phyloP scores from a whole-genome alignment of 2,888 invertebrate genomes.

The Druceiella hillmani region DNA sequence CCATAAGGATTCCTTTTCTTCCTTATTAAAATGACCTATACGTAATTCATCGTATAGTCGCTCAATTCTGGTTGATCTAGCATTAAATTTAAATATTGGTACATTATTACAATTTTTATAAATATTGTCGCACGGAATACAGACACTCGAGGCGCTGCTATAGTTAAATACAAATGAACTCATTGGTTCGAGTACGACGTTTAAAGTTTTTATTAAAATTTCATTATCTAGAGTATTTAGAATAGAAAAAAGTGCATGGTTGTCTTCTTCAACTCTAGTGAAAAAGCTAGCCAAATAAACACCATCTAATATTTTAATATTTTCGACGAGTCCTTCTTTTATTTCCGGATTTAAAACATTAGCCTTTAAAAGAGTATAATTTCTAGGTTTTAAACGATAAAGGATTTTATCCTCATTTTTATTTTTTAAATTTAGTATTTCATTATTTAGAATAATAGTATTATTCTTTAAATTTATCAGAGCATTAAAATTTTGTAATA shows the following conservation, averaged over 20 bases:
- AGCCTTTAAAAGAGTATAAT: constrained; percentile 17
- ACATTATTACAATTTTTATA: too few species aligned
- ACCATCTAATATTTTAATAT: constrained; percentile 13
- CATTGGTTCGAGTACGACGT: constrained; percentile 17
- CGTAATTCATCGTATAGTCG: too few species aligned
- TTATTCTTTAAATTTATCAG: not conserved
- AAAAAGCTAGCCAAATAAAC: constrained; percentile 19
- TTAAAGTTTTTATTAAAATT: constrained; percentile 16
- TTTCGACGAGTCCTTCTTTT: constrained; percentile 18
- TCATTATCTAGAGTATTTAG: constrained; percentile 16
- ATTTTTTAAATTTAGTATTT: not conserved
- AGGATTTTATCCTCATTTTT: not conserved
- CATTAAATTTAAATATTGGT: too few species aligned
- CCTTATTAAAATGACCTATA: too few species aligned
- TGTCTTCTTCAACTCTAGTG: constrained; percentile 14
- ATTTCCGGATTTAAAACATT: constrained; percentile 18
- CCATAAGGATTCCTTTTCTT: too few species aligned
- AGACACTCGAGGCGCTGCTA: not conserved
- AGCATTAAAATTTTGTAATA: not conserved
- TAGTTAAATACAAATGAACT: not conserved
- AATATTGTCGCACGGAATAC: too few species aligned
- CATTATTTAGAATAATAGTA: not conserved
- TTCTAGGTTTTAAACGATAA: constrained; percentile 12
- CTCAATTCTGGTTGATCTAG: too few species aligned
- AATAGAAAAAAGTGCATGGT: constrained; percentile 16